These are phyloP conservation scores for Dysmachus trigonus DNA, from an alignment of 2,888 invertebrate genomes.

Conservation along the genomic window DNA sequence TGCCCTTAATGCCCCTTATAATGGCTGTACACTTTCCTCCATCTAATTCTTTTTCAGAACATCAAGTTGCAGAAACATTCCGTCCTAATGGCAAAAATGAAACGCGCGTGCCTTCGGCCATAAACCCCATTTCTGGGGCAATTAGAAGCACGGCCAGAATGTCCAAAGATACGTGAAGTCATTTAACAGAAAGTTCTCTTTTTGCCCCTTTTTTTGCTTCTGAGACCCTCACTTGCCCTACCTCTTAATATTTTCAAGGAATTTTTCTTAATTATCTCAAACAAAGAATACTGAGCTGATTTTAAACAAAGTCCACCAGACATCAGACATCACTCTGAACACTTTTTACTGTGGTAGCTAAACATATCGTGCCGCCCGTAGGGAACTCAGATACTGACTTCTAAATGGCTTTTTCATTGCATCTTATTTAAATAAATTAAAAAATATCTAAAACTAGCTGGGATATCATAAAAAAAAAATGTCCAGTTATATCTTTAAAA, in stretches of 20 bases:
- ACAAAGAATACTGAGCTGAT: background rate
- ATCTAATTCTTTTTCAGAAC: slow-evolving; percentile 37
- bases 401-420: too few relatives aligned
- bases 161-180: slow-evolving; percentile 25
- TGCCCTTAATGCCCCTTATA: slow-evolving; percentile 54
- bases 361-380: too few relatives aligned
- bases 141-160: slow-evolving; percentile 10
- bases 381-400: too few relatives aligned
- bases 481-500: too few relatives aligned
- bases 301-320: too few relatives aligned
- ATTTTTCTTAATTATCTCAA: background rate
- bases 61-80: slow-evolving; percentile 42
- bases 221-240: background rate
- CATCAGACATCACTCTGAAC: too few relatives aligned
- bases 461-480: too few relatives aligned
- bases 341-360: too few relatives aligned
- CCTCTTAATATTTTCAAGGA: background rate
- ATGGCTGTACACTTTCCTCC: slow-evolving; percentile 44
- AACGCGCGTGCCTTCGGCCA: slow-evolving; percentile 20
- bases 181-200: background rate
- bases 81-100: slow-evolving; percentile 37
- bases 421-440: too few relatives aligned
- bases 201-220: background rate
- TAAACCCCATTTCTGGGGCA: background rate
- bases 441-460: too few relatives aligned